A percentile compares a stretch with the other conserved stretches of the same genome.
Conservation (phyloP, 1,140 invertebrate species). For the Heliothis virescens region DNA sequence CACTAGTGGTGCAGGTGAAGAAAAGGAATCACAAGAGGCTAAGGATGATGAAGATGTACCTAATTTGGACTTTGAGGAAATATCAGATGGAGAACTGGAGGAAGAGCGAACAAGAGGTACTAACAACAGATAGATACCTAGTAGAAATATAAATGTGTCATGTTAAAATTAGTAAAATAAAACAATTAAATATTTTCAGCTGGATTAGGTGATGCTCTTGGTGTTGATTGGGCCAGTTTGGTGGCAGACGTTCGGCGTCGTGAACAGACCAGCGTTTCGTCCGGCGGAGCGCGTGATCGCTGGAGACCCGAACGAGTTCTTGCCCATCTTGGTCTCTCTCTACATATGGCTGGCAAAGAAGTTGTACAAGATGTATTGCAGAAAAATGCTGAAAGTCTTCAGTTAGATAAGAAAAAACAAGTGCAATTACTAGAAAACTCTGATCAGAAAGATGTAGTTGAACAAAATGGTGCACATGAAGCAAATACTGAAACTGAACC, state of each 20-base stretch:
- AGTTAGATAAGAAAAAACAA: conserved; percentile 55
- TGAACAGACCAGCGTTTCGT: conserved; percentile 81
- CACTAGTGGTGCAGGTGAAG: conserved; percentile 75
- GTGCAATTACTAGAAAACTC: conserved; percentile 50
- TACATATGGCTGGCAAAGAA: conserved; percentile 89
- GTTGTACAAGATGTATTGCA: conserved; percentile 88
- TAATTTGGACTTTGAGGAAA: conserved; percentile 95
- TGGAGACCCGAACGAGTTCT: conserved; percentile 92
- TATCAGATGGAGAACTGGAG: conserved; percentile 95
- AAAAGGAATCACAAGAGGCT: conserved; percentile 78
- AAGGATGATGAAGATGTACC: conserved; percentile 91
- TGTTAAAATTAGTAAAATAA: neutral
- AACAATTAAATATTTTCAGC: conserved; percentile 64
- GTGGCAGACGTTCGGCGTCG: conserved; percentile 91
- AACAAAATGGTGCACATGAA: conserved; percentile 59
- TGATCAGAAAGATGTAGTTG: conserved; percentile 48
- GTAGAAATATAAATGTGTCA: neutral
- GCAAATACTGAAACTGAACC: conserved; percentile 56
- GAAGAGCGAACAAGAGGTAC: conserved; percentile 88
- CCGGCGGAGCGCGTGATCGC: conserved; percentile 88
- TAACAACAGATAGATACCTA: neutral
- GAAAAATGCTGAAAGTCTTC: conserved; percentile 80
- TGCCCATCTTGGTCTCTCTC: conserved; percentile 90
- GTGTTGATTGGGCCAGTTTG: conserved; percentile 97
- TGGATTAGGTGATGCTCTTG: conserved; percentile 94